These are phyloP conservation scores for Sesia bembeciformis DNA, from an alignment of 2,888 invertebrate species.

Conservation along the genomic window DNA sequence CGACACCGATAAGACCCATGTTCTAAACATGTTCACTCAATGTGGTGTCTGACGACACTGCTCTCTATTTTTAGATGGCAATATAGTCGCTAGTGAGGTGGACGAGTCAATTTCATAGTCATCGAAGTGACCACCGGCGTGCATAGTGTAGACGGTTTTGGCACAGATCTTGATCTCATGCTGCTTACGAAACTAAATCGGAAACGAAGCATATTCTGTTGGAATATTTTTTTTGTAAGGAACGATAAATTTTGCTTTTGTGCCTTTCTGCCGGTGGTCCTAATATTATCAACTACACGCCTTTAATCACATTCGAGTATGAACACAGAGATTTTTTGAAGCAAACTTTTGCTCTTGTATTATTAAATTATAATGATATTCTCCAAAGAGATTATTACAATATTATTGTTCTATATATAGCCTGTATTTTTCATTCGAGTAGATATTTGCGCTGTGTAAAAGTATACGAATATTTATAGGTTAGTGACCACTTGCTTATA, in stretches of 20 bases:
- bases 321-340: slow-evolving; percentile 35
- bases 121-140: slow-evolving; percentile 39
- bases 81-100: background rate
- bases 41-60: background rate
- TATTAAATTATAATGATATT: slow-evolving; percentile 34
- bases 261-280: slow-evolving; percentile 62
- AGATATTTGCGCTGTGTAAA: slow-evolving; percentile 60
- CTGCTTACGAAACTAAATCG: background rate
- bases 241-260: slow-evolving; percentile 55
- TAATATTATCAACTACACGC: slow-evolving; percentile 6
- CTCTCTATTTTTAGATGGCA: background rate
- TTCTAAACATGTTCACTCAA: slow-evolving; percentile 27
- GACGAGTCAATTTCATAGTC: slow-evolving; percentile 37
- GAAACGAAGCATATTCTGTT: background rate
- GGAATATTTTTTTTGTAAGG: slow-evolving; percentile 16
- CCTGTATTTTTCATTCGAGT: slow-evolving; percentile 21
- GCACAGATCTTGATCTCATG: slow-evolving; percentile 38
- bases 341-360: slow-evolving; percentile 39
- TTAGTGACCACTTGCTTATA: slow-evolving; percentile 37
- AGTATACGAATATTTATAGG: slow-evolving; percentile 64
- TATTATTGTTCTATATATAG: slow-evolving; percentile 37
- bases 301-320: slow-evolving; percentile 28
- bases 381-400: slow-evolving; percentile 65
- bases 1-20: slow-evolving; percentile 63
- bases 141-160: slow-evolving; percentile 39